These are phyloP conservation scores for Lycaon pictus DNA, from an alignment of 2,113 vertebrate species.

Conservation along the genomic window DNA sequence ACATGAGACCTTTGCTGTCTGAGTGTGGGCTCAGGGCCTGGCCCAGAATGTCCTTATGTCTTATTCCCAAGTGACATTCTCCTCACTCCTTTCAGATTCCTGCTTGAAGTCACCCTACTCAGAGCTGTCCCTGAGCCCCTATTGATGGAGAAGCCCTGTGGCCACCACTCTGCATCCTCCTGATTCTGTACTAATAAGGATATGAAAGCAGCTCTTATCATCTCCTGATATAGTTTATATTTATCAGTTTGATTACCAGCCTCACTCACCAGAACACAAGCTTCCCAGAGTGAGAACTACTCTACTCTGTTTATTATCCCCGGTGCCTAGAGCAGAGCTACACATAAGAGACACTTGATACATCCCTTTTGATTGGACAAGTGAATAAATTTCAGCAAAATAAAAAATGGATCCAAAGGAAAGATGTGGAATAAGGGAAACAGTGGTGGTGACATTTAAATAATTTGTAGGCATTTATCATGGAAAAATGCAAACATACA, in stretches of 20 bases:
- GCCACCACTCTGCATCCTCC: neutral
- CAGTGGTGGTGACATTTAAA: neutral
- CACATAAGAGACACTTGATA: neutral
- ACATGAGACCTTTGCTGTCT: neutral
- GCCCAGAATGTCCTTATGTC: neutral
- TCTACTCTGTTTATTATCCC: neutral
- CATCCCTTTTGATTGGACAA: neutral
- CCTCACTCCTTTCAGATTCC: neutral
- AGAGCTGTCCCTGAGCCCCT: neutral
- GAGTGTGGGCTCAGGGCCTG: neutral
- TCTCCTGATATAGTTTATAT: neutral
- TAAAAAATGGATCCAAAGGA: neutral
- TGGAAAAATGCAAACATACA: neutral
- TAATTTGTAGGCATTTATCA: neutral
- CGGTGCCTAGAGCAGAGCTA: neutral
- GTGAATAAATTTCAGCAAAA: neutral
- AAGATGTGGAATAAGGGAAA: neutral
- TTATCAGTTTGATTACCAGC: neutral
- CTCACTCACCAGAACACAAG: neutral
- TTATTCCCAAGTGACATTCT: neutral
- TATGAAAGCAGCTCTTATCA: neutral
- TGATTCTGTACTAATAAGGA: too few species aligned
- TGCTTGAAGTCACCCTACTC: neutral
- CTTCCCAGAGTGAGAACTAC: neutral
- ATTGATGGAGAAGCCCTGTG: too few species aligned